Conservation (phyloP, 23 tunicate species). For the Botrylloides violaceus region DNA sequence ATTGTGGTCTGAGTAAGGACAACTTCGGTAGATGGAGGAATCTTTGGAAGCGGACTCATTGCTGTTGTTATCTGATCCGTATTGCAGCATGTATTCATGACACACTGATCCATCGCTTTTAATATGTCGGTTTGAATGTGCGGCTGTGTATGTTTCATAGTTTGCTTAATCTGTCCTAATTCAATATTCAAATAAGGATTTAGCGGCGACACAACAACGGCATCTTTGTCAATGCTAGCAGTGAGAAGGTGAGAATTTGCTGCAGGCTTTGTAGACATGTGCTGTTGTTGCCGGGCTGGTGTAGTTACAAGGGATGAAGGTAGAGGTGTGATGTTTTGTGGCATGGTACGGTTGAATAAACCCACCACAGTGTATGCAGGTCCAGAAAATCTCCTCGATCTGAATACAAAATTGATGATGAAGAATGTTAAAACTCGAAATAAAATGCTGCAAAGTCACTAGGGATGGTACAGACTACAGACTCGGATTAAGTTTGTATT, state of each 20-base stretch:
- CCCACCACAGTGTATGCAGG: conserved; percentile 45
- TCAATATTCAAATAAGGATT: conserved; percentile 28
- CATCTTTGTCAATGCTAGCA: neutral
- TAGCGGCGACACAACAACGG: conserved; percentile 9
- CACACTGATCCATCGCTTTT: neutral
- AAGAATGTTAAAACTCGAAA: too few relatives aligned
- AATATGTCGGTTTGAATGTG: neutral
- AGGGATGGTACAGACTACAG: too few relatives aligned
- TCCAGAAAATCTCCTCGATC: conserved; percentile 18
- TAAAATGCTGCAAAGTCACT: too few relatives aligned
- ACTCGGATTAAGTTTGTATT: too few relatives aligned
- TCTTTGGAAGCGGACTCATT: too few relatives aligned
- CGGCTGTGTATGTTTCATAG: neutral
- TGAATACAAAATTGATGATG: too few relatives aligned
- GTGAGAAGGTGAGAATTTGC: neutral
- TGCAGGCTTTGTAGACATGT: neutral
- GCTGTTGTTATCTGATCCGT: too few relatives aligned
- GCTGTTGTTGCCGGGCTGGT: neutral
- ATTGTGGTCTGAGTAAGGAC: too few relatives aligned
- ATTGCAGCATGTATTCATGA: too few relatives aligned
- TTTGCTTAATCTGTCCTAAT: neutral
- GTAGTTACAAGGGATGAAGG: conserved; percentile 13
- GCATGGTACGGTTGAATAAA: conserved; percentile 39
- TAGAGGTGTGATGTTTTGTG: conserved; percentile 66
- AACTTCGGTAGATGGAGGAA: too few relatives aligned